Percentiles rank a stretch among this genome's conserved stretches.
Conservation (phyloP, 2,113 vertebrate genomes). For the Protomyctophum bolini region DNA sequence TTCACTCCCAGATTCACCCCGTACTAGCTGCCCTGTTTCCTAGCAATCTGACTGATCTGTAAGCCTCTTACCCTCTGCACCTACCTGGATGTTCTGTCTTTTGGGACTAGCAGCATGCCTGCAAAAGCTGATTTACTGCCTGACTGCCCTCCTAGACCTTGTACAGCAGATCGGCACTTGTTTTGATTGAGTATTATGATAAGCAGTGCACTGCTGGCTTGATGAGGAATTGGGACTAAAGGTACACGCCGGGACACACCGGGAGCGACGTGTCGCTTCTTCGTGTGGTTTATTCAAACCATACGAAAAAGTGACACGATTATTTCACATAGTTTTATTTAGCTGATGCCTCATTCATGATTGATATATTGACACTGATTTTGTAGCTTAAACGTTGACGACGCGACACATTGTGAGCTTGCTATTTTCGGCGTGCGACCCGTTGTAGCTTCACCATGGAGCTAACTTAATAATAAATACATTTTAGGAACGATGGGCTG, state of each 20-base stretch:
- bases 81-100: conserved; percentile 62
- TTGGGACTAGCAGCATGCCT: conserved; percentile 32
- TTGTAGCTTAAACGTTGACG: too few species aligned
- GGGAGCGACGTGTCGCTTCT: not conserved
- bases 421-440: too few species aligned
- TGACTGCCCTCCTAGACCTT: not conserved
- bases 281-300: too few species aligned
- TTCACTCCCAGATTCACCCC: conserved; percentile 53
- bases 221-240: conserved; percentile 31
- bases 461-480: too few species aligned
- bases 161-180: conserved; percentile 21
- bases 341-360: too few species aligned
- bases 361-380: too few species aligned
- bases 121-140: conserved; percentile 50
- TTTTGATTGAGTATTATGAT: conserved; percentile 38
- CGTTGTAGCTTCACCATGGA: too few species aligned
- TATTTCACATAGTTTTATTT: too few species aligned
- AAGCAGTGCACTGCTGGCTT: conserved; percentile 28
- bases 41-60: conserved; percentile 36
- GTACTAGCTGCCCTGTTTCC: conserved; percentile 53
- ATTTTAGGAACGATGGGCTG: too few species aligned
- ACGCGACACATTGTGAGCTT: too few species aligned
- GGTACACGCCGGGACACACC: too few species aligned
- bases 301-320: too few species aligned
- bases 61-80: conserved; percentile 61